Evolutionary conservation across 2,113 vertebrate genomes (phyloP).

Genomic region (Semicossyphus pulcher): DNA sequence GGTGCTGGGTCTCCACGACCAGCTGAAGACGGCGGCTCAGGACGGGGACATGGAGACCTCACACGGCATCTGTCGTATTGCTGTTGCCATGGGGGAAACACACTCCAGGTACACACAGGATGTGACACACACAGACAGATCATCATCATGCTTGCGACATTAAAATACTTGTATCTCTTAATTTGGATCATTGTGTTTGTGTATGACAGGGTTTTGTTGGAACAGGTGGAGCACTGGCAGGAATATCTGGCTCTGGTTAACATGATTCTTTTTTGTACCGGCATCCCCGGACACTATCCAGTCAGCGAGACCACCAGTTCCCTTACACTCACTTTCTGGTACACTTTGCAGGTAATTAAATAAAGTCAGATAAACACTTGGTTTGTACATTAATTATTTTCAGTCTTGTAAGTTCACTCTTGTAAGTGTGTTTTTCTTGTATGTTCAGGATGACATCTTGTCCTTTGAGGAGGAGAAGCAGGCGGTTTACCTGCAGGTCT

Average conservation of each 20-base stretch:
- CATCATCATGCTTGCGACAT: not conserved
- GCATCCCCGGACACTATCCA: constrained; percentile 95
- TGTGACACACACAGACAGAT: accelerated
- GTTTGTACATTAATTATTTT: not conserved
- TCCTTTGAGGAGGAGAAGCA: constrained; percentile 95
- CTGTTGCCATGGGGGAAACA: constrained; percentile 94
- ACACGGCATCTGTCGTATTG: constrained; percentile 95
- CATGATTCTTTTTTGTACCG: constrained; percentile 99
- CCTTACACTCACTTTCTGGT: constrained; percentile 98
- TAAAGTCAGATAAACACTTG: not conserved
- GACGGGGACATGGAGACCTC: constrained; percentile 95
- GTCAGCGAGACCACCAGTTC: constrained; percentile 97
- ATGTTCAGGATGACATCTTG: constrained; percentile 92
- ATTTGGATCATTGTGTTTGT: constrained; percentile 23
- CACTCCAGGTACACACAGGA: constrained; percentile 88
- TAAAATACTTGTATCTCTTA: not conserved
- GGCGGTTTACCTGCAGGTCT: constrained; percentile 93
- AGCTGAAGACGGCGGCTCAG: constrained; percentile 90
- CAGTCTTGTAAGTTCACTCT: not conserved
- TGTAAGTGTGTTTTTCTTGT: not conserved
- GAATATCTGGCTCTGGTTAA: constrained; percentile 95
- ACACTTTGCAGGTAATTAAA: constrained; percentile 88
- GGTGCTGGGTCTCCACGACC: constrained; percentile 92
- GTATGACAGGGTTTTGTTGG: constrained; percentile 89
- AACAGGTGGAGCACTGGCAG: constrained; percentile 97